Percentiles rank a stretch among this genome's conserved stretches.
Conservation (phyloP, 2,888 invertebrate genomes). For the Drosophila anomalata region DNA sequence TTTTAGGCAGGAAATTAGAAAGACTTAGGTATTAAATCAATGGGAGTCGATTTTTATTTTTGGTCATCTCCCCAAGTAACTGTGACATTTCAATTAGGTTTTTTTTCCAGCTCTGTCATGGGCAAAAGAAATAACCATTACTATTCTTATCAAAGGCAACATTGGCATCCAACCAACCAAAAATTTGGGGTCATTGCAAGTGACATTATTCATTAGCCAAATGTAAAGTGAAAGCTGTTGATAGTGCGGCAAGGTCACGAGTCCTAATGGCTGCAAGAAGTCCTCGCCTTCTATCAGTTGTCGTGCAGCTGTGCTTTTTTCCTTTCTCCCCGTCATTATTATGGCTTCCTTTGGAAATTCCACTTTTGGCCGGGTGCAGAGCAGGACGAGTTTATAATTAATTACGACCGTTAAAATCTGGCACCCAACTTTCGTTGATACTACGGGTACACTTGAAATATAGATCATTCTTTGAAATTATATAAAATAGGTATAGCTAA, state of each 20-base stretch:
- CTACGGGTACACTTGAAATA: neutral
- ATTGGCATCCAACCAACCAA: constrained; percentile 22
- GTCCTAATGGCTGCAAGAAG: constrained; percentile 1
- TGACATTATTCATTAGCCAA: constrained; percentile 40
- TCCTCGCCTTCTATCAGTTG: constrained; percentile 45
- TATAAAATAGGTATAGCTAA: too few relatives aligned
- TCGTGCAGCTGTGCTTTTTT: constrained; percentile 40
- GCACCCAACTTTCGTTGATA: neutral
- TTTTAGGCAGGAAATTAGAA: neutral
- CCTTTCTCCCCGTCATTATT: constrained; percentile 2
- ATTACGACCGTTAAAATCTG: constrained; percentile 15
- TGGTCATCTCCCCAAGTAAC: neutral
- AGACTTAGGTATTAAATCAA: neutral
- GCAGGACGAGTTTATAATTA: constrained; percentile 47
- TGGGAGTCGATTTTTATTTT: neutral
- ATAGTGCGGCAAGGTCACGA: constrained; percentile 46
- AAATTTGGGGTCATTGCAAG: constrained; percentile 28
- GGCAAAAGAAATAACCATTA: constrained; percentile 10
- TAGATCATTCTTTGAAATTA: neutral
- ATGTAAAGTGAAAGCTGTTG: constrained; percentile 44
- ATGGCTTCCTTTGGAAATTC: neutral
- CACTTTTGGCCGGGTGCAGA: constrained; percentile 8
- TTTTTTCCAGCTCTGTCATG: constrained; percentile 2
- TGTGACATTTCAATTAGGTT: neutral
- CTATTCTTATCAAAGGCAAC: constrained; percentile 32